phyloP scores from a whole-genome alignment of 2,113 vertebrate genomes.

The Dolichallabes microphthalmus region DNA sequence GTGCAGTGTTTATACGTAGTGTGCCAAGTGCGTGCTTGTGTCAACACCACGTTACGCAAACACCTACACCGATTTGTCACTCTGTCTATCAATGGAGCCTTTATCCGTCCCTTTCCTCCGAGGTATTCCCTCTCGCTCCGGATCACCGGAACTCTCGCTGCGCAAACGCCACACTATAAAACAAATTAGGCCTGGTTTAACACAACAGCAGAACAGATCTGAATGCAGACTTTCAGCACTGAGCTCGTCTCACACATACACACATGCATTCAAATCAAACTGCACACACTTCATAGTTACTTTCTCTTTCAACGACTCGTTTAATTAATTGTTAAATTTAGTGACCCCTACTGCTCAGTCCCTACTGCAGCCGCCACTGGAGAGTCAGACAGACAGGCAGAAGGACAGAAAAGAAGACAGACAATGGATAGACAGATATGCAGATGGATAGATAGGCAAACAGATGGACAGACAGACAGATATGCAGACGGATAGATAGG shows the following conservation, averaged over 20 bases:
- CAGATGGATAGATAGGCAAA: background rate
- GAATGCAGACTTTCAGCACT: slow-evolving; percentile 68
- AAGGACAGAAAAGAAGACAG: background rate
- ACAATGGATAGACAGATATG: background rate
- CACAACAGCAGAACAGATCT: slow-evolving; percentile 29
- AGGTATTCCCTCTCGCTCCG: slow-evolving; percentile 65
- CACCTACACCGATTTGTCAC: slow-evolving; percentile 75
- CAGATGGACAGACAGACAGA: background rate
- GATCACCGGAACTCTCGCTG: slow-evolving; percentile 68
- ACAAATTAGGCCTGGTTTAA: slow-evolving; percentile 52
- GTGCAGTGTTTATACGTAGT: slow-evolving; percentile 53
- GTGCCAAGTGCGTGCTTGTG: slow-evolving; percentile 73
- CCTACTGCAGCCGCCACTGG: background rate
- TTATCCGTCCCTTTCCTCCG: slow-evolving; percentile 72
- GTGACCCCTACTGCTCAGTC: background rate
- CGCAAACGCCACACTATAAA: slow-evolving; percentile 56
- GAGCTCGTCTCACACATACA: slow-evolving; percentile 61
- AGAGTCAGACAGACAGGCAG: background rate
- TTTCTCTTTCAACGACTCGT: background rate
- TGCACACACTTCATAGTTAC: background rate
- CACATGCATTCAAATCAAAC: background rate
- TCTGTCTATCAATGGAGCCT: slow-evolving; percentile 75
- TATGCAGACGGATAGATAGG: background rate
- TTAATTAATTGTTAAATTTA: background rate
- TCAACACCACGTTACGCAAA: slow-evolving; percentile 69